Evolutionary conservation across 1,140 invertebrate genomes (phyloP).

Genomic region (Paraescarpia echinospica): DNA sequence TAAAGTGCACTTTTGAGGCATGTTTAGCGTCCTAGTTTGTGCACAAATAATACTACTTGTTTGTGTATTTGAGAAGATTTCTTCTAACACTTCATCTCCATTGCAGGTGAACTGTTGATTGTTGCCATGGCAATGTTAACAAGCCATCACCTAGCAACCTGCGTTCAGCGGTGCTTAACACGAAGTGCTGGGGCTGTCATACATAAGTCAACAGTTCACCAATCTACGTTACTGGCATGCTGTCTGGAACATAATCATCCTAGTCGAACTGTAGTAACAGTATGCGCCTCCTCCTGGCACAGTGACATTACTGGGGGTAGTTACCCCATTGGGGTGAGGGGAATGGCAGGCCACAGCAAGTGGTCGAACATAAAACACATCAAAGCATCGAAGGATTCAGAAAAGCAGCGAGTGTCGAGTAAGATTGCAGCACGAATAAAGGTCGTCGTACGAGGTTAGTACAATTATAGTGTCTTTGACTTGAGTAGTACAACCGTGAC

Average conservation of each 20-base stretch:
- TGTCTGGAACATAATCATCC: not conserved
- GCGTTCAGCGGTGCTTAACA: not conserved
- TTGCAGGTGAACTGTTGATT: not conserved
- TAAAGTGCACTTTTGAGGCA: too few species aligned
- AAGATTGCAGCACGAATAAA: slow-evolving; percentile 45
- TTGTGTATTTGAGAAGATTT: too few species aligned
- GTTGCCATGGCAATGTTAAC: not conserved
- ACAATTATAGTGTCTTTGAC: not conserved
- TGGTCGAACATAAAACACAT: slow-evolving; percentile 73
- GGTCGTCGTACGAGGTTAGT: slow-evolving; percentile 11
- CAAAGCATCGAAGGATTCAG: slow-evolving; percentile 66
- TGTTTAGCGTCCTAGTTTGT: too few species aligned
- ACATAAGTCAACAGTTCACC: not conserved
- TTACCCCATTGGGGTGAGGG: not conserved
- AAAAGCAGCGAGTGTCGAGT: slow-evolving; percentile 59
- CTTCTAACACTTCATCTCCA: not conserved
- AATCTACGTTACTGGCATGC: not conserved
- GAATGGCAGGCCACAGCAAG: slow-evolving; percentile 69
- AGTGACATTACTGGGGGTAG: not conserved
- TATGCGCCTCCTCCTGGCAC: not conserved
- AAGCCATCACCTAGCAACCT: not conserved
- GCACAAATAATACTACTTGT: too few species aligned
- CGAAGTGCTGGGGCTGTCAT: not conserved
- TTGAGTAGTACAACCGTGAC: not conserved
- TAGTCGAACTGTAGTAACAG: not conserved